Percentiles rank a stretch among this genome's conserved stretches.
These are phyloP conservation scores for Furnarius figulus DNA, from an alignment of 2,113 vertebrate genomes.

Conservation along the genomic window DNA sequence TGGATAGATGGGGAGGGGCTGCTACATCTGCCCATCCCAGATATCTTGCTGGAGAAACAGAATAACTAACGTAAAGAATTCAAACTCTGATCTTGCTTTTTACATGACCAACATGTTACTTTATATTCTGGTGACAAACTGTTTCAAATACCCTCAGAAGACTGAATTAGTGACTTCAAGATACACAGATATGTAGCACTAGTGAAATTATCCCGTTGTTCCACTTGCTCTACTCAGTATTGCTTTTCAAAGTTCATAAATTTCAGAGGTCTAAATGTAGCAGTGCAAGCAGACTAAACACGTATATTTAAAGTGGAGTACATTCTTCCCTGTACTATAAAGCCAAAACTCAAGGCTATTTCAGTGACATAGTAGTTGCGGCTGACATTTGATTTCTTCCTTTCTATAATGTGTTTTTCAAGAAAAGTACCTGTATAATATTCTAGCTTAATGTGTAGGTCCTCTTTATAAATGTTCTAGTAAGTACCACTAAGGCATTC, in stretches of 20 bases:
- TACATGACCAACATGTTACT: neutral
- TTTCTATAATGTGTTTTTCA: neutral
- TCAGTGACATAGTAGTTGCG: neutral
- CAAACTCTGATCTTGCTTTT: neutral
- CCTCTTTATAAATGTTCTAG: neutral
- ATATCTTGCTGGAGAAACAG: neutral
- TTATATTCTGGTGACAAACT: neutral
- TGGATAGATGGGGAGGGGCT: neutral
- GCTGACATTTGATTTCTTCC: neutral
- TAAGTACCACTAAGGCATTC: neutral
- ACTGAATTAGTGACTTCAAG: neutral
- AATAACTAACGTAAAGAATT: neutral
- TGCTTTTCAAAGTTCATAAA: neutral
- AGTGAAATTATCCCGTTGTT: neutral
- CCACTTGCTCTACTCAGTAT: neutral
- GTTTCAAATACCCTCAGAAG: neutral
- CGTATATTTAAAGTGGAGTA: neutral
- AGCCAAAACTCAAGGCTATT: neutral
- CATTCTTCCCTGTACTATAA: neutral
- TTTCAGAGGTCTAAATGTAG: conserved; percentile 6
- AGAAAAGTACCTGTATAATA: neutral
- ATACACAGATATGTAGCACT: neutral
- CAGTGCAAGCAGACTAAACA: conserved; percentile 17
- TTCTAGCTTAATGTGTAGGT: neutral
- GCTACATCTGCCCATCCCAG: accelerated